Evolutionary conservation across 2,797 vertebrate species (phyloP).

Genomic region (Pseudomugil gertrudae): DNA sequence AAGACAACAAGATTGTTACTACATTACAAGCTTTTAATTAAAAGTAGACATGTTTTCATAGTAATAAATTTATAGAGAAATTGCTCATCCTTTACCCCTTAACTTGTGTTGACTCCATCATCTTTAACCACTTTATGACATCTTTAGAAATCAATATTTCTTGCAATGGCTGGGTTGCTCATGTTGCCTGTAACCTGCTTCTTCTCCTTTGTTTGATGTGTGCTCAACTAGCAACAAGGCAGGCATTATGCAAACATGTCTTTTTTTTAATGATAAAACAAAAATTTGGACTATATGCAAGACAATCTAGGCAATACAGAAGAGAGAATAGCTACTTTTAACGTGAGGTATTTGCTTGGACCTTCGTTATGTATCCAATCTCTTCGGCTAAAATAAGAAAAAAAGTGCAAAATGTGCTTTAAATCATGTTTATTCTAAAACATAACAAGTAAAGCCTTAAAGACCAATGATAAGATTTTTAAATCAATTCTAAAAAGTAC

Average conservation of each 20-base stretch:
- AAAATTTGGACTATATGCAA: not conserved
- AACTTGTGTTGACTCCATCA: not conserved
- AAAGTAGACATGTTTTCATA: not conserved
- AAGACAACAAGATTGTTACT: too few species aligned
- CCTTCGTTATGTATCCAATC: too few species aligned
- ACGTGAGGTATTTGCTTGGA: not conserved
- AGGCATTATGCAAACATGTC: not conserved
- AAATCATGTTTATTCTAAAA: too few species aligned
- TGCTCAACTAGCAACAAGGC: conserved; percentile 4
- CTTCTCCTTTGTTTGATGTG: not conserved
- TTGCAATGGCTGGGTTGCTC: not conserved
- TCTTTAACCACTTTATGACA: not conserved
- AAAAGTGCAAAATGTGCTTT: too few species aligned
- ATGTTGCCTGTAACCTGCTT: too few species aligned
- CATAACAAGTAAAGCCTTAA: too few species aligned
- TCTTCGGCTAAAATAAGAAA: too few species aligned
- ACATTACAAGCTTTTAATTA: not conserved
- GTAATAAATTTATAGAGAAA: not conserved
- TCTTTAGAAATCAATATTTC: conserved; percentile 6
- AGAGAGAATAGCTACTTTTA: not conserved
- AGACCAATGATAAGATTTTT: too few species aligned
- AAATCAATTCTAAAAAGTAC: too few species aligned
- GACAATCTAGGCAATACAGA: not conserved
- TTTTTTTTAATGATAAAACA: not conserved
- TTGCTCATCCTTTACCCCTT: not conserved